Conservation (phyloP, 2,797 vertebrate genomes). For the Alca torda region DNA sequence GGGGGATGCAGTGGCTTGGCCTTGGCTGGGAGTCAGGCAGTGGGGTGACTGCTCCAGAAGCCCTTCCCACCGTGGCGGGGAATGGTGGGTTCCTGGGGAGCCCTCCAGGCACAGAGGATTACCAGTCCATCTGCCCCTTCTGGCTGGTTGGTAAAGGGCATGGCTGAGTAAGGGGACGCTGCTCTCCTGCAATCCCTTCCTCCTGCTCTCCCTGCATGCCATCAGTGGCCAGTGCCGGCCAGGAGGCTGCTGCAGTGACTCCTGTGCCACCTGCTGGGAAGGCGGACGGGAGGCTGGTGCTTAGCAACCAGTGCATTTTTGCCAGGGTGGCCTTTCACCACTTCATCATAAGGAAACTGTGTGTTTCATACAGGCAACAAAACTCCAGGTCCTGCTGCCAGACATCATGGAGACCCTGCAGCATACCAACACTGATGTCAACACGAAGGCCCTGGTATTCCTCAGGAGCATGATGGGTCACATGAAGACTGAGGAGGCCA, state of each 20-base stretch:
- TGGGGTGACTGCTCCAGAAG: background rate
- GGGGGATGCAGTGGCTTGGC: background rate
- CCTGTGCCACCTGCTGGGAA: too few species aligned
- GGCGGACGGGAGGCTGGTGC: background rate
- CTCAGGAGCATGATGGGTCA: background rate
- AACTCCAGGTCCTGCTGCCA: background rate
- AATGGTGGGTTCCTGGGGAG: background rate
- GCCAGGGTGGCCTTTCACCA: background rate
- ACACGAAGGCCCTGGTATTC: background rate
- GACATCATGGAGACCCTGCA: background rate
- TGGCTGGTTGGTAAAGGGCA: background rate
- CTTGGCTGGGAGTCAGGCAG: background rate
- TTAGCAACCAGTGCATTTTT: background rate
- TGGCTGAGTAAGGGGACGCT: too few species aligned
- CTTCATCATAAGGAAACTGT: background rate
- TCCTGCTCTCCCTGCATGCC: background rate
- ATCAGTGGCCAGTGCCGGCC: background rate
- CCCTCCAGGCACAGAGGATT: background rate
- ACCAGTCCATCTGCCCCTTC: background rate
- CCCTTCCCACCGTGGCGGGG: background rate
- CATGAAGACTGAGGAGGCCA: background rate
- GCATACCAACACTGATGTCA: too few species aligned
- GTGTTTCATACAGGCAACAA: background rate
- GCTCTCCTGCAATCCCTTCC: background rate
- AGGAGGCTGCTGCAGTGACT: background rate